Percentiles rank a stretch among this genome's conserved stretches.
Evolutionary conservation across 2,888 invertebrate genomes (phyloP).

Genomic region (Agrilus mali): DNA sequence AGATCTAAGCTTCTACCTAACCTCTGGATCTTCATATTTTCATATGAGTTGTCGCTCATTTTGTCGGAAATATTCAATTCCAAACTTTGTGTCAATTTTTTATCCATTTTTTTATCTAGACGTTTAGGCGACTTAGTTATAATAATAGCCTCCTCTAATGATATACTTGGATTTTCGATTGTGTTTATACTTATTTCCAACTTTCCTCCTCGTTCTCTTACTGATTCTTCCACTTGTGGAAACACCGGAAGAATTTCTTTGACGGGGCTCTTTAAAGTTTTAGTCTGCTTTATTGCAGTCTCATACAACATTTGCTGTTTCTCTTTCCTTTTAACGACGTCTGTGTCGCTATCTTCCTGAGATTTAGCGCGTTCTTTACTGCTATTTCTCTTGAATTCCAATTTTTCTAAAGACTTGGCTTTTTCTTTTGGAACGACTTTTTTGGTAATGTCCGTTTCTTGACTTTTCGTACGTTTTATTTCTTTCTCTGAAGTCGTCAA

Average conservation of each 20-base stretch:
- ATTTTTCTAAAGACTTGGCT: constrained; percentile 54
- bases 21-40: constrained; percentile 25
- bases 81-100: constrained; percentile 46
- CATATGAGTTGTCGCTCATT: constrained; percentile 18
- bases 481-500: constrained; percentile 2
- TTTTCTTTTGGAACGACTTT: constrained; percentile 48
- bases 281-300: constrained; percentile 62
- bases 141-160: constrained; percentile 55
- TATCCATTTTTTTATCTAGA: constrained; percentile 41
- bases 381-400: constrained; percentile 42
- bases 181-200: constrained; percentile 62
- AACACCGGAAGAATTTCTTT: constrained; percentile 59
- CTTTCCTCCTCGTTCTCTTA: constrained; percentile 59
- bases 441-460: constrained; percentile 43
- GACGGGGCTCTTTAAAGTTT: constrained; percentile 59
- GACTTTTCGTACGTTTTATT: constrained; percentile 46
- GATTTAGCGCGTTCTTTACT: constrained; percentile 58
- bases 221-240: constrained; percentile 61
- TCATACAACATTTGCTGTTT: constrained; percentile 65
- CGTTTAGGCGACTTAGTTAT: constrained; percentile 65
- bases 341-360: constrained; percentile 60
- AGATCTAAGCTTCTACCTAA: constrained; percentile 34
- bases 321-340: constrained; percentile 58
- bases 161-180: constrained; percentile 29
- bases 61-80: constrained; percentile 44